Conservation (phyloP, 2,888 invertebrate genomes). For the Drosophila borealis region DNA sequence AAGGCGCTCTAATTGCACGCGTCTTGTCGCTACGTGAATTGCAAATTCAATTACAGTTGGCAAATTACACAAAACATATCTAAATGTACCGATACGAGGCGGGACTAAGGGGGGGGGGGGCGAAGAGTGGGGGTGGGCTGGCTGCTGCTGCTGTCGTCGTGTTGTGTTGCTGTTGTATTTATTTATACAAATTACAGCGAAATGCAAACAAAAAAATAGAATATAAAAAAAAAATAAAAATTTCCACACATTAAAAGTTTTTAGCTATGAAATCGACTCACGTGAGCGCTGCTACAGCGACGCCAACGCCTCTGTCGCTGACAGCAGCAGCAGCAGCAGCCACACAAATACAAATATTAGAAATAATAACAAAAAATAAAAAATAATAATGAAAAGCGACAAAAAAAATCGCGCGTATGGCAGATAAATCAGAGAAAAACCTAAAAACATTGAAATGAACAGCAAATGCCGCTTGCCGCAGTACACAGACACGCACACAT, state of each 20-base stretch:
- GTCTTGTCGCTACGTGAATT: slow-evolving; percentile 51
- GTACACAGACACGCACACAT: slow-evolving; percentile 39
- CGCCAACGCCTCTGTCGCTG: slow-evolving; percentile 26
- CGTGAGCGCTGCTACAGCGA: slow-evolving; percentile 70
- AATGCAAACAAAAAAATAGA: slow-evolving; percentile 39
- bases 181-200: slow-evolving; percentile 74
- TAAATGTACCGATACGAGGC: slow-evolving; percentile 27
- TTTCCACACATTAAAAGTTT: slow-evolving; percentile 79
- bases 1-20: slow-evolving; percentile 64
- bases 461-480: slow-evolving; percentile 70
- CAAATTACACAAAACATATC: slow-evolving; percentile 55
- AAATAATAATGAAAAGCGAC: slow-evolving; percentile 12
- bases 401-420: slow-evolving; percentile 48
- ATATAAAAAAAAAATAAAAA: slow-evolving; percentile 28
- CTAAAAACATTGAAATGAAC: slow-evolving; percentile 77
- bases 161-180: slow-evolving; percentile 50
- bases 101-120: background rate
- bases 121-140: background rate
- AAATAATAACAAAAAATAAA: slow-evolving; percentile 55
- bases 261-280: slow-evolving; percentile 70
- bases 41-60: slow-evolving; percentile 60
- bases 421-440: slow-evolving; percentile 75
- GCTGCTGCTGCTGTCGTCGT: slow-evolving; percentile 15
- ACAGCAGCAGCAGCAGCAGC: slow-evolving; percentile 16
- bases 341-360: slow-evolving; percentile 55